These are phyloP conservation scores for Euphonia xanthogaster DNA, from an alignment of 2,797 vertebrate genomes.

Conservation along the genomic window DNA sequence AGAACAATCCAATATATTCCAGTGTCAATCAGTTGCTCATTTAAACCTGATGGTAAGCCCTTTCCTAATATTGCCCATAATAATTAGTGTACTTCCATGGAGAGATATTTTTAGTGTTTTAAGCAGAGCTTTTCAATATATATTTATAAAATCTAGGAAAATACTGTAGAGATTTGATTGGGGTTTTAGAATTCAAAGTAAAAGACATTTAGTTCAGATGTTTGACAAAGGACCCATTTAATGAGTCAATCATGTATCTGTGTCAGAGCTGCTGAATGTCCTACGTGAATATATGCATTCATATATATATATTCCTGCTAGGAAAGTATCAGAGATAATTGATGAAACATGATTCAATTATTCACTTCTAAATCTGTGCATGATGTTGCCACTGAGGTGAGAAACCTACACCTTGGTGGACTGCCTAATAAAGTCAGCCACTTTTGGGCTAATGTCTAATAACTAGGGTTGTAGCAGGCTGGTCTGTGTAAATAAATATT, in stretches of 20 bases:
- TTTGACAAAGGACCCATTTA: constrained; percentile 23
- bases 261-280: not conserved
- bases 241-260: not conserved
- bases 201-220: not conserved
- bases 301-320: not conserved
- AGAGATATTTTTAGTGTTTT: not conserved
- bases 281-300: not conserved
- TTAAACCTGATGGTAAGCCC: not conserved
- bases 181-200: not conserved
- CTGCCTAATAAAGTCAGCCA: not conserved
- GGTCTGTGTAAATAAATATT: not conserved
- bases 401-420: not conserved
- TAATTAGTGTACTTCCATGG: not conserved
- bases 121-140: not conserved
- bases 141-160: constrained; percentile 10
- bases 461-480: not conserved
- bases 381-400: not conserved
- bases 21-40: constrained; percentile 9
- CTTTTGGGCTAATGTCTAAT: not conserved
- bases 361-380: not conserved
- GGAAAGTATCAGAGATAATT: not conserved
- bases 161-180: not conserved
- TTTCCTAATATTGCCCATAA: not conserved
- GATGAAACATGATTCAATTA: not conserved
- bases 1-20: constrained; percentile 27